Conservation (phyloP, 2,113 vertebrate genomes). For the Macquaria ambigua region DNA sequence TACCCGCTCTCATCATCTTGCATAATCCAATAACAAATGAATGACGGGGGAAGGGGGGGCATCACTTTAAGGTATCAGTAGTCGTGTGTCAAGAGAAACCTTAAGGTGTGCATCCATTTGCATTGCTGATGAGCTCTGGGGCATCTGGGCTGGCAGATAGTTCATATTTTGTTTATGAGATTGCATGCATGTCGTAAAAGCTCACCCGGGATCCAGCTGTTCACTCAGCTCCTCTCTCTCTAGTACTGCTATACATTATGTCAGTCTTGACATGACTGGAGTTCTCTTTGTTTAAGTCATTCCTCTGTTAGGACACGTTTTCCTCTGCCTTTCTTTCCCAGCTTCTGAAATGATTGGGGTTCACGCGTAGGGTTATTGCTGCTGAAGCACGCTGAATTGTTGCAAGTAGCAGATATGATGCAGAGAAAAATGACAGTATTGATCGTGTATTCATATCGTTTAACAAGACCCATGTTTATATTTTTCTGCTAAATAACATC, state of each 20-base stretch:
- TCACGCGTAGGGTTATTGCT: neutral
- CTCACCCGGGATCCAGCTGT: slow-evolving; percentile 52
- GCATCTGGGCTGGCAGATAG: slow-evolving; percentile 32
- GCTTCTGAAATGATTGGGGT: no score
- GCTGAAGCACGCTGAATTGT: neutral
- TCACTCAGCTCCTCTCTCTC: neutral
- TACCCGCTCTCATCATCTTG: slow-evolving; percentile 39
- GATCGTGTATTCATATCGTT: no score
- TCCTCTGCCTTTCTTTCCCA: neutral
- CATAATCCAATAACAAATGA: slow-evolving; percentile 64
- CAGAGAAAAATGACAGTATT: no score
- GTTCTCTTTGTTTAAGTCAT: neutral
- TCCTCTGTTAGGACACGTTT: neutral
- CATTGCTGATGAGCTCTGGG: slow-evolving; percentile 64
- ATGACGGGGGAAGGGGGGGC: slow-evolving; percentile 26
- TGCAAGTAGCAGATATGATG: no score
- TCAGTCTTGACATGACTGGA: neutral
- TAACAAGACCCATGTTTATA: neutral
- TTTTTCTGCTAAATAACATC: neutral
- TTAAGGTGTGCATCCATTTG: slow-evolving; percentile 60
- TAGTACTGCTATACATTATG: neutral
- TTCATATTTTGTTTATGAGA: slow-evolving; percentile 60
- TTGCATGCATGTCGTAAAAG: slow-evolving; percentile 18
- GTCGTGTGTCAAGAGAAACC: slow-evolving; percentile 50
- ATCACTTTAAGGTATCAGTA: slow-evolving; percentile 23